A percentile compares a stretch with the other conserved stretches of the same genome.
Conservation (phyloP, 2,888 invertebrate species). For the Acrocera orbiculus region DNA sequence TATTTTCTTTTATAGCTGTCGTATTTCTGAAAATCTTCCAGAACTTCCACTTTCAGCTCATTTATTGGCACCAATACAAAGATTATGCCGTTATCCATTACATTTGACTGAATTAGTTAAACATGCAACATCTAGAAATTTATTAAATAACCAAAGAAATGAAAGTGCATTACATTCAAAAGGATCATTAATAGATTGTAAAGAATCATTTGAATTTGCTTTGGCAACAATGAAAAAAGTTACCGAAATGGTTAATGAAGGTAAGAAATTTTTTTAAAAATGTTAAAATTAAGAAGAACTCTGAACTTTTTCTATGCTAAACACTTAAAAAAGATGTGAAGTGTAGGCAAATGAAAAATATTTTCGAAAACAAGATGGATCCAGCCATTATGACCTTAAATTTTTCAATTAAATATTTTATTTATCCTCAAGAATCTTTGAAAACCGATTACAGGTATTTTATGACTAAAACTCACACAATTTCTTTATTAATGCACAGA, state of each 20-base stretch:
- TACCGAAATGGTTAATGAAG: slow-evolving; percentile 31
- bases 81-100: slow-evolving; percentile 77
- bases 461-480: too few species aligned
- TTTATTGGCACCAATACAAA: slow-evolving; percentile 68
- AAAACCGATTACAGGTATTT: too few species aligned
- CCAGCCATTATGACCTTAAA: too few species aligned
- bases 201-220: slow-evolving; percentile 23
- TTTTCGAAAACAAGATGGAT: too few species aligned
- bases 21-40: slow-evolving; percentile 61
- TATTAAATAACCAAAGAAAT: slow-evolving; percentile 6
- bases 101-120: slow-evolving; percentile 70
- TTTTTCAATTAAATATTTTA: too few species aligned
- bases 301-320: too few species aligned
- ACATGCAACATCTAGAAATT: slow-evolving; percentile 27
- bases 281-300: background rate
- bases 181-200: slow-evolving; percentile 11
- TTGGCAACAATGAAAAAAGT: slow-evolving; percentile 29
- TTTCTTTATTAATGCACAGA: too few species aligned
- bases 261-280: slow-evolving; percentile 10
- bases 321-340: too few species aligned
- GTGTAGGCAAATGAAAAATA: too few species aligned
- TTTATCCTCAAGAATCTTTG: too few species aligned
- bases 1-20: slow-evolving; percentile 54
- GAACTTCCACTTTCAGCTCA: slow-evolving; percentile 74
- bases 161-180: background rate